phyloP scores from a whole-genome alignment of 2,888 invertebrate genomes.

The Phorcus lineatus region DNA sequence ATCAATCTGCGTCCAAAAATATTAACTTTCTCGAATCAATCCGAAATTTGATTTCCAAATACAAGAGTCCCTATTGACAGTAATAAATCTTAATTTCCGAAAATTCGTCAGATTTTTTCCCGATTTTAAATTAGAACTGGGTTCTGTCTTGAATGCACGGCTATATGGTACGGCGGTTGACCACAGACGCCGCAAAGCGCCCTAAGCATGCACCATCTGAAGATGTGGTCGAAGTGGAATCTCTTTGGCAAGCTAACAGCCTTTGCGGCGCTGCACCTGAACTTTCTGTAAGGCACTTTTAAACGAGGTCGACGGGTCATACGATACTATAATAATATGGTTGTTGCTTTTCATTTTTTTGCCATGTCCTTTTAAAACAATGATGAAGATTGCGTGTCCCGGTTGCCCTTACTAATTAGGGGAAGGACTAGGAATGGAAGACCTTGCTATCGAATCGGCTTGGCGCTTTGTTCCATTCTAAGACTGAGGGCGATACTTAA shows the following conservation, averaged over 20 bases:
- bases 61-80: slow-evolving; percentile 13
- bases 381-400: slow-evolving; percentile 13
- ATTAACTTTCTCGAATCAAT: background rate
- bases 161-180: slow-evolving; percentile 15
- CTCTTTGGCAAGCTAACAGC: slow-evolving; percentile 9
- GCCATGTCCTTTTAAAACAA: slow-evolving; percentile 26
- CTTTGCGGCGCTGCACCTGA: background rate
- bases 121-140: slow-evolving; percentile 2
- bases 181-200: slow-evolving; percentile 20
- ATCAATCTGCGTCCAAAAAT: background rate
- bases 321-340: slow-evolving; percentile 24
- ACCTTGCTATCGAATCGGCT: background rate
- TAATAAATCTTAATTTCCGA: slow-evolving; percentile 13
- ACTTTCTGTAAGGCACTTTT: background rate
- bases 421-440: slow-evolving; percentile 6
- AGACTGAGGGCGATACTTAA: background rate
- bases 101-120: slow-evolving; percentile 4
- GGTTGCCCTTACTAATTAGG: slow-evolving; percentile 21
- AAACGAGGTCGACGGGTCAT: background rate
- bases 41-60: background rate
- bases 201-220: background rate
- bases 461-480: background rate
- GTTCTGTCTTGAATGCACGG: background rate
- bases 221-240: background rate
- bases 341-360: slow-evolving; percentile 26